Evolutionary conservation across 2,797 vertebrate genomes (phyloP), one percentile per base, ranked within the genome.

Genomic region (Falco columbarius): DNA sequence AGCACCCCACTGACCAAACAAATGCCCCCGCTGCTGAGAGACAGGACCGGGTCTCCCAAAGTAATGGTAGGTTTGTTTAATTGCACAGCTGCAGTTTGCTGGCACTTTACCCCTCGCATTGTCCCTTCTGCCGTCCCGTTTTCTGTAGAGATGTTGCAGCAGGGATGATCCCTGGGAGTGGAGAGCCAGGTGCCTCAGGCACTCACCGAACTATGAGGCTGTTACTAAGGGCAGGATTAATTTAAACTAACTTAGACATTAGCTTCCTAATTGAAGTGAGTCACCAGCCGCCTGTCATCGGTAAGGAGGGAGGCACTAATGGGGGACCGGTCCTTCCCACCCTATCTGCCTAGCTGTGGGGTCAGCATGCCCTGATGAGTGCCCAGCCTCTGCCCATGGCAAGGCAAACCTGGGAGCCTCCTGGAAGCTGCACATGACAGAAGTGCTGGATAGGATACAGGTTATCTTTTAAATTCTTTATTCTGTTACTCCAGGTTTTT

Each of bases 281-380:
- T 40, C 4, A 0, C 42, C 26, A 71, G 44, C 47, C 6, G 9
- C 27, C 27, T 21, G 2, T 27, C 47, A 1, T 63, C 7, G 5
- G 32, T 12, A 12, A 72, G 59, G 79, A 61, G 74, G 49, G 59
- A 56, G 56, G 19, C 36, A 7, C 27, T 61, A 2, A 7, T 0
- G 27, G 23, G 52, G 34, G 9, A 34, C 34, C 34, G 66, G 10
- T 56, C 14, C 68, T 83, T 27, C 59, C 58, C 59, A n/a, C 34
- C n/a, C 49, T 6, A 3, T 27, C 54, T 5, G n/a, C 2, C 4
- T 3, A 55, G 36, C 44, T 14, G 4, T 7, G 0, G 9, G 15
- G 19, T 36, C 6, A 9, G 24, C 0, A 0, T 20, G 21, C 49
- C 51, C 66, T 10, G 1, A 3, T 15, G 8, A 30, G 52, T 7